phyloP scores from a whole-genome alignment of 2,888 invertebrate species.

The Ischnus inquisitorius region DNA sequence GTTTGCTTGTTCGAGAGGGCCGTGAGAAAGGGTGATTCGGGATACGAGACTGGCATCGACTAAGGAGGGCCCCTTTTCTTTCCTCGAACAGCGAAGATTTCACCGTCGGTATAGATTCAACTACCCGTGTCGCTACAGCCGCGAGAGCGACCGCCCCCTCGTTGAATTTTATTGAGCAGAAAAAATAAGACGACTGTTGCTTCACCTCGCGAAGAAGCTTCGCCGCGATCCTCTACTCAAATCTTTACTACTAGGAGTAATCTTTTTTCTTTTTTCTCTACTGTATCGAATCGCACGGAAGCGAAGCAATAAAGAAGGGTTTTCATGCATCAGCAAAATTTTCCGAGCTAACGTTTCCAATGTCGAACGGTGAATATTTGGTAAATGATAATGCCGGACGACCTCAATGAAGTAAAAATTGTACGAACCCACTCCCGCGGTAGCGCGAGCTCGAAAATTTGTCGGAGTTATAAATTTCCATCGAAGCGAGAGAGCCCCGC shows the following conservation, averaged over 20 bases:
- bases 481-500: conserved; percentile 52
- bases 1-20: conserved; percentile 31
- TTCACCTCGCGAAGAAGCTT: conserved; percentile 37
- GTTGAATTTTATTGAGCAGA: conserved; percentile 71
- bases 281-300: background rate
- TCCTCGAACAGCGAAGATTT: conserved; percentile 55
- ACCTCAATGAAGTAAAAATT: conserved; percentile 55
- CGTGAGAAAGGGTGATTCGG: conserved; percentile 27
- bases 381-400: conserved; percentile 26
- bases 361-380: conserved; percentile 32
- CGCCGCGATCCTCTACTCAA: conserved; percentile 23
- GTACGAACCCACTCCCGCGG: conserved; percentile 33
- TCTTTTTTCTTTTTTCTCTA: background rate
- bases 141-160: conserved; percentile 42
- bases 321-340: background rate
- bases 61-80: conserved; percentile 25
- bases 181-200: conserved; percentile 72
- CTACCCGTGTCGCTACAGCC: conserved; percentile 58
- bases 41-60: conserved; percentile 21
- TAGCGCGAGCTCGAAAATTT: conserved; percentile 68
- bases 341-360: conserved; percentile 31
- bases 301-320: background rate
- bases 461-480: conserved; percentile 66
- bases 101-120: conserved; percentile 42
- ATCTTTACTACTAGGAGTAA: background rate